A percentile compares a stretch with the other conserved stretches of the same genome.
Conservation (phyloP, 1,140 invertebrate genomes). For the Pemphigus obesinymphae region DNA sequence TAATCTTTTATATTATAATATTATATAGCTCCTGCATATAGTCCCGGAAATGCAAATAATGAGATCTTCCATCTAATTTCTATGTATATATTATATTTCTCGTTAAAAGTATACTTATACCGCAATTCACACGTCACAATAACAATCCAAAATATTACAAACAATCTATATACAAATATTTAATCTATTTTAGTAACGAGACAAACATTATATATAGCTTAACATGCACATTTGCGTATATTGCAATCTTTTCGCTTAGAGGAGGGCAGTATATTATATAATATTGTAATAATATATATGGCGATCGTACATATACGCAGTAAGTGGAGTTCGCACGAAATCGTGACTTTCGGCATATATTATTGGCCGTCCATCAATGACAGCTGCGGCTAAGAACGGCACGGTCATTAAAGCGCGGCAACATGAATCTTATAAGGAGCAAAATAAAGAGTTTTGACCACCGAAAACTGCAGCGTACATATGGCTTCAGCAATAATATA, state of each 20-base stretch:
- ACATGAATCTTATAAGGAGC: background rate
- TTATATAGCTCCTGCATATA: background rate
- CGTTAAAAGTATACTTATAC: background rate
- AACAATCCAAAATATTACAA: background rate
- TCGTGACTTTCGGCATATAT: background rate
- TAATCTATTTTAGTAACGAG: too few relatives aligned
- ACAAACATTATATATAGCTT: too few relatives aligned
- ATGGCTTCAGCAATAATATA: background rate
- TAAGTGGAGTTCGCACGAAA: constrained; percentile 8
- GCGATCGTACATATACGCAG: background rate
- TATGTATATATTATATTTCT: background rate
- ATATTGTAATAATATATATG: background rate
- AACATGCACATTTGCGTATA: too few relatives aligned
- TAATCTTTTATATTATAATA: too few relatives aligned
- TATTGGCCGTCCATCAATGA: background rate
- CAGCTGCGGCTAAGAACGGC: too few relatives aligned
- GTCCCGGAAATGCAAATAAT: constrained; percentile 6
- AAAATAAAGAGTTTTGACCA: background rate
- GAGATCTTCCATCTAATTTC: background rate
- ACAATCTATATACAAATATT: too few relatives aligned
- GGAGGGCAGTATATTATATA: too few relatives aligned
- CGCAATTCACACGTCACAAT: background rate
- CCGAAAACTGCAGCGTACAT: background rate
- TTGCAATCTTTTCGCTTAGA: too few relatives aligned
- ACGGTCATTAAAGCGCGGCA: background rate